Evolutionary conservation across 2,888 invertebrate genomes (phyloP).

Genomic region (Colostygia pectinataria): DNA sequence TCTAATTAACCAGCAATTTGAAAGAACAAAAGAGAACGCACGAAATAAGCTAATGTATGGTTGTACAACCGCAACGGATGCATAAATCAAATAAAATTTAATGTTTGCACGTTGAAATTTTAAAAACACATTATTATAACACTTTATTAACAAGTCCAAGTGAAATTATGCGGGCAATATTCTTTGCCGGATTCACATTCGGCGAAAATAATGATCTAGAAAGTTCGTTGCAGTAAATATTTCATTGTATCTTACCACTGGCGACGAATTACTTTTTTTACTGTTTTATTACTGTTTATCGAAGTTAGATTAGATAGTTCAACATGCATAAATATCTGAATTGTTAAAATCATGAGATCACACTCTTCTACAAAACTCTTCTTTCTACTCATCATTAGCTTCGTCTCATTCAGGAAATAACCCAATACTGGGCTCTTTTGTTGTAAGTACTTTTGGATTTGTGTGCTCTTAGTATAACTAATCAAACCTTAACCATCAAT

Average conservation of each 20-base stretch:
- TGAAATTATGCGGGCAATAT: conserved; percentile 18
- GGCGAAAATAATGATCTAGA: conserved; percentile 63
- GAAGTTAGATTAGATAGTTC: too few relatives aligned
- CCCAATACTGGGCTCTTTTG: too few relatives aligned
- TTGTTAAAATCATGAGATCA: too few relatives aligned
- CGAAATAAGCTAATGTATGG: background rate
- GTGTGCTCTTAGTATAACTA: too few relatives aligned
- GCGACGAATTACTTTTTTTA: too few relatives aligned
- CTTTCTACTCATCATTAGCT: too few relatives aligned
- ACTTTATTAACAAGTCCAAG: conserved; percentile 20
- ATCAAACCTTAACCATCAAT: too few relatives aligned
- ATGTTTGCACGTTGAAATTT: conserved; percentile 12
- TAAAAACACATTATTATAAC: conserved; percentile 17
- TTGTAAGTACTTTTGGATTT: too few relatives aligned
- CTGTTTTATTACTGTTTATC: too few relatives aligned
- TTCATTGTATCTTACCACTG: conserved; percentile 62
- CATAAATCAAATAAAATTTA: conserved; percentile 18
- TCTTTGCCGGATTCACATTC: conserved; percentile 17
- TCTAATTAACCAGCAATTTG: background rate
- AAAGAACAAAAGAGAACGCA: background rate
- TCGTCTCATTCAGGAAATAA: too few relatives aligned
- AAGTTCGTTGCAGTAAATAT: conserved; percentile 63
- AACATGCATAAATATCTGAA: too few relatives aligned
- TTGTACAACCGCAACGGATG: background rate
- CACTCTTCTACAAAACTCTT: too few relatives aligned